A percentile compares a stretch with the other conserved stretches of the same genome.
These are phyloP conservation scores for Drosophila parthenogenetica DNA, from an alignment of 2,888 invertebrate species.

Conservation along the genomic window DNA sequence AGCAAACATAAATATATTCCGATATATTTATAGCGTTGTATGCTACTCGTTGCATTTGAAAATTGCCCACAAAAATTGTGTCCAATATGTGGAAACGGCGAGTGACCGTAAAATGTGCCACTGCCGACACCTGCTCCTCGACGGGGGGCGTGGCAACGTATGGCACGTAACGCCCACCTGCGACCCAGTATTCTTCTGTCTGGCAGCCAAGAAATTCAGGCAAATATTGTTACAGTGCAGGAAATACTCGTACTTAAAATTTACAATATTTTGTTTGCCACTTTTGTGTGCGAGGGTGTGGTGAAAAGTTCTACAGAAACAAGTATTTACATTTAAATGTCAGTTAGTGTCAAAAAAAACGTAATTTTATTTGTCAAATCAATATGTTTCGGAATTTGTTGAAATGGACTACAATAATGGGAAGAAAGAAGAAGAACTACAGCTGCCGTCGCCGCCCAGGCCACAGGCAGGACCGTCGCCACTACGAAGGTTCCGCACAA, in stretches of 20 bases:
- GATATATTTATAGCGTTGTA: conserved; percentile 69
- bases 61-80: conserved; percentile 70
- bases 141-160: not conserved
- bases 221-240: conserved; percentile 61
- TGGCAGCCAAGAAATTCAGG: conserved; percentile 64
- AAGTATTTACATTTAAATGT: conserved; percentile 1
- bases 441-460: too few relatives aligned
- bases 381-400: not conserved
- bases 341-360: not conserved
- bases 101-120: conserved; percentile 63
- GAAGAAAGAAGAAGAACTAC: too few relatives aligned
- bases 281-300: conserved; percentile 15
- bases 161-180: not conserved
- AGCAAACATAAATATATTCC: conserved; percentile 49
- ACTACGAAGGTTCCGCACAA: too few relatives aligned
- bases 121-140: conserved; percentile 59
- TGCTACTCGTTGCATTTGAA: conserved; percentile 70
- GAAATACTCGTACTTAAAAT: conserved; percentile 25
- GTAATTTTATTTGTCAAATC: not conserved
- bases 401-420: not conserved
- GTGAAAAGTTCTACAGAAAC: not conserved
- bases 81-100: conserved; percentile 65
- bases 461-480: too few relatives aligned
- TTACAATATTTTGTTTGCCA: conserved; percentile 36
- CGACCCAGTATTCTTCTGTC: conserved; percentile 39